phyloP scores from a whole-genome alignment of 1,140 invertebrate genomes.

The Chironomus striatipennis region DNA sequence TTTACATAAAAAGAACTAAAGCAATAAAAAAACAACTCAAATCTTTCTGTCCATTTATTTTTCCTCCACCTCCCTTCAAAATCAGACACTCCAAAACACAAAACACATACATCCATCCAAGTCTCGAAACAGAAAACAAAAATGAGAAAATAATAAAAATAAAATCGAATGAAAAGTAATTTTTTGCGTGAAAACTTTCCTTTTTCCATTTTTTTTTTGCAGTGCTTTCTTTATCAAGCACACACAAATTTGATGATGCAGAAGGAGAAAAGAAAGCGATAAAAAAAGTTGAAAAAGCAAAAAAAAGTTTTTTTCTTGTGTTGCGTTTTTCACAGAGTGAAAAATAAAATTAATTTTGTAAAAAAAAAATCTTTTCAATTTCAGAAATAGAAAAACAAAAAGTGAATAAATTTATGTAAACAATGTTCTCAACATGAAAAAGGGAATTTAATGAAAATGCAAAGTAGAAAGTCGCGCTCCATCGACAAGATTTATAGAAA shows the following conservation, averaged over 20 bases:
- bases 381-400: not conserved
- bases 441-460: not conserved
- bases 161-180: not conserved
- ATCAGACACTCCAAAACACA: no score
- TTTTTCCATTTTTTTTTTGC: no score
- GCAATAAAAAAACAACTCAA: not conserved
- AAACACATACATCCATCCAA: not conserved
- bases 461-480: slow-evolving; percentile 2
- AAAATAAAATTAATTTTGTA: not conserved
- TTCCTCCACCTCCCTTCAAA: no score
- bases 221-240: not conserved
- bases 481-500: not conserved
- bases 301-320: not conserved
- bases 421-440: not conserved
- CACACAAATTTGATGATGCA: not conserved
- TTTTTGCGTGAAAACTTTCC: not conserved
- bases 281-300: not conserved
- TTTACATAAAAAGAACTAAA: no score
- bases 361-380: not conserved
- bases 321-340: not conserved
- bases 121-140: not conserved
- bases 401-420: slow-evolving; percentile 7
- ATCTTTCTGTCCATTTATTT: not conserved
- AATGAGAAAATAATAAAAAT: not conserved
- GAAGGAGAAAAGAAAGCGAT: not conserved